Evolutionary conservation across 2,797 vertebrate species (phyloP).

Genomic region (Coregonus ussuriensis): DNA sequence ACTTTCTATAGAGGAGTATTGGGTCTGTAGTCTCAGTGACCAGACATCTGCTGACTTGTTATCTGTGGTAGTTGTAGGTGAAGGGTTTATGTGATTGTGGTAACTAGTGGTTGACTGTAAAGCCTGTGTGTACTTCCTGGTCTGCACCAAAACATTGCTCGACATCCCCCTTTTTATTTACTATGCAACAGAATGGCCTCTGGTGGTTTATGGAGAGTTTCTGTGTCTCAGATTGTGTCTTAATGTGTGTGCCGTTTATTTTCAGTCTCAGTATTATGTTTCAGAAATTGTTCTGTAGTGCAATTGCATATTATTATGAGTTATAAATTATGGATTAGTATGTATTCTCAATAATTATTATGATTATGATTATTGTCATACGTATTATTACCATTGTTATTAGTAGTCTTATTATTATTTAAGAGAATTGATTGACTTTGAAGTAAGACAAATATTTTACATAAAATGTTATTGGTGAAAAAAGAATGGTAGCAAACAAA

Average conservation of each 20-base stretch:
- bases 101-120: constrained; percentile 2
- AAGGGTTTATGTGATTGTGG: background rate
- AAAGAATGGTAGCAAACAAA: background rate
- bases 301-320: constrained; percentile 47
- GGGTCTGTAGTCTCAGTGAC: background rate
- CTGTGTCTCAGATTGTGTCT: constrained; percentile 78
- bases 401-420: background rate
- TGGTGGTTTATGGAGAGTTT: constrained; percentile 53
- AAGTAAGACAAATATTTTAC: background rate
- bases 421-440: background rate
- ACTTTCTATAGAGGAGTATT: background rate
- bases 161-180: constrained; percentile 76
- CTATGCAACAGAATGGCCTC: constrained; percentile 88
- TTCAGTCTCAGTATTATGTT: constrained; percentile 20
- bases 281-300: constrained; percentile 71
- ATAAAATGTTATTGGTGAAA: background rate
- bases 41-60: background rate
- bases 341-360: constrained; percentile 49
- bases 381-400: constrained; percentile 16
- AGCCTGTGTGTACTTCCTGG: constrained; percentile 25
- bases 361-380: constrained; percentile 26
- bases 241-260: constrained; percentile 3
- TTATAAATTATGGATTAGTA: constrained; percentile 23
- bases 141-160: constrained; percentile 64
- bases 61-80: background rate